Evolutionary conservation across 2,888 invertebrate species (phyloP).

Genomic region (Saturnia pavonia): DNA sequence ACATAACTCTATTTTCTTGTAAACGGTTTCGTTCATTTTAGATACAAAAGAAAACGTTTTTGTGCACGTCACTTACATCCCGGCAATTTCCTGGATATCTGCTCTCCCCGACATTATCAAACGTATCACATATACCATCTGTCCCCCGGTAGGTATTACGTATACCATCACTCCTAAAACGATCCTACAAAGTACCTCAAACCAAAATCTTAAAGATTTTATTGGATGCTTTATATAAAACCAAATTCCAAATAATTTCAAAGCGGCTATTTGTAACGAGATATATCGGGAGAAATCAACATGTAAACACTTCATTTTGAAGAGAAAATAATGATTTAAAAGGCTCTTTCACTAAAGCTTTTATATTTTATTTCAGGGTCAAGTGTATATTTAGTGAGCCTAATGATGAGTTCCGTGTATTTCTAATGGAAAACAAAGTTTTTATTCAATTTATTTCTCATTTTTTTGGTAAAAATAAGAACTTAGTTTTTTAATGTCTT

Average conservation of each 20-base stretch:
- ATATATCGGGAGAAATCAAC: conserved; percentile 45
- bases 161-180: conserved; percentile 40
- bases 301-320: conserved; percentile 36
- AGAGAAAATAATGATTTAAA: neutral
- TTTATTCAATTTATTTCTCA: neutral
- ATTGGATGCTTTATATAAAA: conserved; percentile 46
- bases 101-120: conserved; percentile 42
- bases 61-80: conserved; percentile 46
- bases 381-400: neutral
- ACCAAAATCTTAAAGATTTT: conserved; percentile 45
- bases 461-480: neutral
- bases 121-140: conserved; percentile 46
- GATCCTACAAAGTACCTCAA: conserved; percentile 35
- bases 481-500: neutral
- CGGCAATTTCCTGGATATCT: conserved; percentile 51
- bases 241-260: conserved; percentile 52
- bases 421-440: neutral
- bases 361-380: neutral
- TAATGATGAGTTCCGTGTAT: conserved; percentile 8
- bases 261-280: conserved; percentile 43
- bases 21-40: conserved; percentile 17
- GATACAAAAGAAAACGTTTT: conserved; percentile 22
- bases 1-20: neutral
- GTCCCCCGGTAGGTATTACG: conserved; percentile 44
- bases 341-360: neutral